Conservation (phyloP, 2,797 vertebrate genomes). For the Tinamus major region DNA sequence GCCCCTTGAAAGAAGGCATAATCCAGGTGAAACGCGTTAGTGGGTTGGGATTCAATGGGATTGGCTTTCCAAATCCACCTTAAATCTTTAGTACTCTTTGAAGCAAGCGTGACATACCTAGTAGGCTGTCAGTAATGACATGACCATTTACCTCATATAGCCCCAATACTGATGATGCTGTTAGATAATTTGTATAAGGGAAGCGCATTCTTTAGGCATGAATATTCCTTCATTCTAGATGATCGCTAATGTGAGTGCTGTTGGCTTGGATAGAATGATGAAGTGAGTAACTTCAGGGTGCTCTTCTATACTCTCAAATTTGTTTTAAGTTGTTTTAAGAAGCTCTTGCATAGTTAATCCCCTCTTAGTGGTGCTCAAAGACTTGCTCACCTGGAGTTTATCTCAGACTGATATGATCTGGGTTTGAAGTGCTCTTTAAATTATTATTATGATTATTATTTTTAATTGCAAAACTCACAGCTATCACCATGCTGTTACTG, state of each 20-base stretch:
- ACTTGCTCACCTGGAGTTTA: background rate
- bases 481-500: background rate
- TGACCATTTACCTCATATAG: background rate
- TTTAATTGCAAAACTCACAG: too few species aligned
- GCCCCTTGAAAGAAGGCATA: background rate
- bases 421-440: background rate
- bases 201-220: background rate
- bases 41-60: too few species aligned
- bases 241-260: fast-evolving
- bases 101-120: background rate
- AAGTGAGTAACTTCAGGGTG: background rate
- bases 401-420: background rate
- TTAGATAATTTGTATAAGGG: background rate
- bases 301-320: background rate
- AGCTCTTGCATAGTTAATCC: background rate
- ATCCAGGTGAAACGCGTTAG: background rate
- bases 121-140: background rate
- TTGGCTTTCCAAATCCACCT: background rate
- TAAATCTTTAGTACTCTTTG: background rate
- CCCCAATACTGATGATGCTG: background rate
- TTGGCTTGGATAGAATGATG: background rate
- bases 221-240: background rate
- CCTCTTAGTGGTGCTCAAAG: background rate
- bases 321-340: background rate
- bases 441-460: too few species aligned